Evolutionary conservation across 2,797 vertebrate species (phyloP), one percentile per base, ranked within the genome.

Genomic region (Chloroceryle inda): DNA sequence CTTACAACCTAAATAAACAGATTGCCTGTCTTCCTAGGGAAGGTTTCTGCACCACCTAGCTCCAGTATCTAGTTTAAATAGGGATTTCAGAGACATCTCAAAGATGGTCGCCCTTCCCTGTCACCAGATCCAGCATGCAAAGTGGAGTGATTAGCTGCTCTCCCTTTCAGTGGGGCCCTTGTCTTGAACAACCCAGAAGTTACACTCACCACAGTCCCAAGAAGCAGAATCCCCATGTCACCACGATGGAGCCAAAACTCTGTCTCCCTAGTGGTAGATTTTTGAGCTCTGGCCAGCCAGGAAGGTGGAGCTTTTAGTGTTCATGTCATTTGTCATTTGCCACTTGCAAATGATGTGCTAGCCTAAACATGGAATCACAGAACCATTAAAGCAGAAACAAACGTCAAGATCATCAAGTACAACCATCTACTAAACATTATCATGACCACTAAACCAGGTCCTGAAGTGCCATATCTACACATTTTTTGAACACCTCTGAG

Each of bases 61-160:
- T 63, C 27, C 66, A 35, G 23, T 8, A n/a, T 35, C 35, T 53
- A 53, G 11, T 37, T 85, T 45, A 86, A 44, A 21, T 9, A 49
- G 17, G 10, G 45, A 42, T 4, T 58, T 29, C 44, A 73, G 53
- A 66, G 27, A 35, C 50, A 77, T 27, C n/a, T 59, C 23, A 47
- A 17, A 26, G 14, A 66, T 13, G 2, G 5, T 2, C 80, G 24
- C 17, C 47, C 35, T 88, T 85, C 18, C 26, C 79, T 7, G 20
- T 56, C 0, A 0, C 9, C 63, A 50, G 27, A 15, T 94, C 26
- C 13, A 61, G 47, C 0, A 0, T 1, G 1, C 19, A 23, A 19
- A 71, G 27, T 0, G 0, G 31, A 23, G 5, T 24, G 29, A 61
- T 9, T 9, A 35, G 17, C 10, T 0, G 0, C 31, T 37, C 22